Base-by-base conservation (phyloP, 2,113 vertebrate species). In the Glareola pratincola region DNA sequence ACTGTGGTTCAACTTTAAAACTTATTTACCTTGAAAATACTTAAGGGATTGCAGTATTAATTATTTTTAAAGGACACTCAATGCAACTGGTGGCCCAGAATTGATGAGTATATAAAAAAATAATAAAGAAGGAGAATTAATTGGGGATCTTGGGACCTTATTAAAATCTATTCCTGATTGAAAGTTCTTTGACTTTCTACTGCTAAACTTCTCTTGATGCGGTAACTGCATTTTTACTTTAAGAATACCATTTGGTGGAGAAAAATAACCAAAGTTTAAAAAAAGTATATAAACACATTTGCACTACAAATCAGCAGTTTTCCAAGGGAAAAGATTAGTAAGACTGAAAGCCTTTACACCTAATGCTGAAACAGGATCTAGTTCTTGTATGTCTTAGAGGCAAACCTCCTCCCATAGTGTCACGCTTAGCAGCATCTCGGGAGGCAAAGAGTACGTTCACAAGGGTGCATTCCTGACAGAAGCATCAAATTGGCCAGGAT, bases 81-180 rank as follows among this genome's bases (percentile, higher is more conserved):
- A 96, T 95, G 69, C 78, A 96, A 88, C 66, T 92, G 56, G 71
- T 96, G 41, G 94, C 79, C 67, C 59, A 96, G 88, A 97, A 97
- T 94, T 96, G 39, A 96, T 90, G 95, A 96, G 43, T 90, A 79
- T 64, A 92, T 93, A 19, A 34, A 59, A 89, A 86, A 93, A 83
- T 45, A 86, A 93, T 92, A 71, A 90, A 92, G 68, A 22, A 57
- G 16, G 30, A 94, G 93, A 97, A 95, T 82, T 97, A 98, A 98
- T 96, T 97, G 60, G 94, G 88, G 97, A 98, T 88, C 90, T 92
- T 90, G 93, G 95, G 90, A 96, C 73, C 47, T 97, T 96, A 96
- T 97, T 98, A 97, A 97, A 97, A 93, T 91, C 47, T 95, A n/a
- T 77, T 92, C 90, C 78, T 97, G 23, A 82, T 12, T 92, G 36